Conservation (phyloP, 1,140 invertebrate genomes). For the Octopus sinensis region DNA sequence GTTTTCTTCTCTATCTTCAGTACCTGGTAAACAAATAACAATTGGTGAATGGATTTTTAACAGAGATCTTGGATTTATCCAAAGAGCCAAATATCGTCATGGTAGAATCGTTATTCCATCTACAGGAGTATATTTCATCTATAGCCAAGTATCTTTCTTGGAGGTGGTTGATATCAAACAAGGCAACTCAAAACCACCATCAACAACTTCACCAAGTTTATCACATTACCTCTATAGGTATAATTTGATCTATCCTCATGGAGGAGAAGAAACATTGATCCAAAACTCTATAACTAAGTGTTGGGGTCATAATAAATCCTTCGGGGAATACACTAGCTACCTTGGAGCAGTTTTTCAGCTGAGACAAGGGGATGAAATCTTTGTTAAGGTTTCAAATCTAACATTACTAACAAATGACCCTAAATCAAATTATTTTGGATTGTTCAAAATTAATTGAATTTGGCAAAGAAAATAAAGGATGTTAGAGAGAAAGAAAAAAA, state of each 20-base stretch:
- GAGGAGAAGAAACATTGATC: slow-evolving; percentile 47
- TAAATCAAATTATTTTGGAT: slow-evolving; percentile 49
- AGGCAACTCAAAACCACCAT: slow-evolving; percentile 20
- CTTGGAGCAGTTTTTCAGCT: slow-evolving; percentile 48
- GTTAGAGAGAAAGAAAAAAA: not conserved
- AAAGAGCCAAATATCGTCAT: slow-evolving; percentile 39
- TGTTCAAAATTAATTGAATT: slow-evolving; percentile 37
- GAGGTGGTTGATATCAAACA: slow-evolving; percentile 33
- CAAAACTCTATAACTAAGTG: slow-evolving; percentile 51
- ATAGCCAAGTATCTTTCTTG: slow-evolving; percentile 47
- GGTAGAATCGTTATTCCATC: slow-evolving; percentile 47
- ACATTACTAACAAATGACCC: slow-evolving; percentile 40
- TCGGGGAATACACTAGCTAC: slow-evolving; percentile 50
- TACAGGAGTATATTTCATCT: slow-evolving; percentile 47
- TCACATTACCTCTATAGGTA: slow-evolving; percentile 50
- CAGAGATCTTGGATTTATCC: slow-evolving; percentile 44
- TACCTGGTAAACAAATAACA: slow-evolving; percentile 42
- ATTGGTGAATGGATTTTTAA: slow-evolving; percentile 43
- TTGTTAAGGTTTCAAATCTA: slow-evolving; percentile 52
- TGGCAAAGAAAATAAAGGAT: not conserved
- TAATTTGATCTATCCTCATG: slow-evolving; percentile 47
- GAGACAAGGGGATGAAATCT: slow-evolving; percentile 45
- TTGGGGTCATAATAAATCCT: slow-evolving; percentile 41
- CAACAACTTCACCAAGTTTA: slow-evolving; percentile 31
- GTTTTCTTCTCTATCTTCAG: slow-evolving; percentile 27